These are phyloP conservation scores for Cecidostiba fungosa DNA, from an alignment of 2,888 invertebrate species.

Conservation along the genomic window DNA sequence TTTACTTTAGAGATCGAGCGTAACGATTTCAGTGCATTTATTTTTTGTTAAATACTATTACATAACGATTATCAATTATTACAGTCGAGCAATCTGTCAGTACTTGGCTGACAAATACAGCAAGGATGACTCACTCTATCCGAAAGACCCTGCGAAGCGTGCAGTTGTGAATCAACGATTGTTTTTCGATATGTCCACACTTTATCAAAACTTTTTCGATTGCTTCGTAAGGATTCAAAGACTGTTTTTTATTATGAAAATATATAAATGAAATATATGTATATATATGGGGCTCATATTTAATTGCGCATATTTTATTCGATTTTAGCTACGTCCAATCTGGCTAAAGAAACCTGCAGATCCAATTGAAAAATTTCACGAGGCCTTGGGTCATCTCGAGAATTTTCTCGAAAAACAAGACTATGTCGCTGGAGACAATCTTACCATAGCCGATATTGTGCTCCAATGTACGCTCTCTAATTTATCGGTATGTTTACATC, in stretches of 20 bases:
- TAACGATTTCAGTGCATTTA: too few relatives aligned
- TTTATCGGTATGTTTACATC: constrained; percentile 82
- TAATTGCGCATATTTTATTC: not conserved
- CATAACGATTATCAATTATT: constrained; percentile 67
- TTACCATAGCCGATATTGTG: constrained; percentile 91
- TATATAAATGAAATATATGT: not conserved
- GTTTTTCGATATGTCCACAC: constrained; percentile 84
- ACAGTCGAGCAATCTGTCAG: constrained; percentile 85
- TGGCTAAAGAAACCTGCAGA: constrained; percentile 77
- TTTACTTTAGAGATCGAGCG: too few relatives aligned
- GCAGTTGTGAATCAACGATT: constrained; percentile 85
- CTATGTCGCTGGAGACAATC: constrained; percentile 87
- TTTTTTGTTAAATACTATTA: too few relatives aligned
- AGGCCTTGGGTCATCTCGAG: constrained; percentile 86
- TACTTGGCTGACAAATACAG: constrained; percentile 86
- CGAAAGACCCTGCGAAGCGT: constrained; percentile 84
- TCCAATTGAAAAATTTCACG: constrained; percentile 77
- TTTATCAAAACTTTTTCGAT: constrained; percentile 81
- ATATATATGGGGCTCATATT: not conserved
- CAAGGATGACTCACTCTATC: constrained; percentile 84
- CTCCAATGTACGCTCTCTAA: constrained; percentile 87
- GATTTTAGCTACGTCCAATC: constrained; percentile 67
- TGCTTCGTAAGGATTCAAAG: constrained; percentile 82
- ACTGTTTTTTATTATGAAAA: too few relatives aligned
- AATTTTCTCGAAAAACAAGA: constrained; percentile 86